These are phyloP conservation scores for Dissostichus mawsoni DNA, from an alignment of 2,113 vertebrate species.

Conservation along the genomic window DNA sequence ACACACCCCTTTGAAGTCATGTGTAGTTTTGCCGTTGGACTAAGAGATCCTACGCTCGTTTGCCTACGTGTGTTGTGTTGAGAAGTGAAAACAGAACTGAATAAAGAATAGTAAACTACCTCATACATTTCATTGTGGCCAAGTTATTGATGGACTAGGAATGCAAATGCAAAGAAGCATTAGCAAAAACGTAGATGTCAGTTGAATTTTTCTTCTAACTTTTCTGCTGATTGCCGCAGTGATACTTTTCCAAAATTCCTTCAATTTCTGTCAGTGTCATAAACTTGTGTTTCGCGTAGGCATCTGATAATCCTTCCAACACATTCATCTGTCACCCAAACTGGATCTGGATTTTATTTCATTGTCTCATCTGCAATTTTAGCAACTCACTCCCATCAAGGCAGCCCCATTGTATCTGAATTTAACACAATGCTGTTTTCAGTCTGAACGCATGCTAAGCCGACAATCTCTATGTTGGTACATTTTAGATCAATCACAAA, in stretches of 20 bases:
- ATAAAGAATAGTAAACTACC: neutral
- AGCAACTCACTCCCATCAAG: neutral
- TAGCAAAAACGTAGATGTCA: neutral
- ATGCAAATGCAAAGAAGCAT: neutral
- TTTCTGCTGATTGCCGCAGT: neutral
- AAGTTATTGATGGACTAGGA: neutral
- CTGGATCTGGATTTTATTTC: no score
- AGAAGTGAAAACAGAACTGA: neutral
- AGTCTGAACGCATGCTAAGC: neutral
- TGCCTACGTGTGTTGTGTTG: neutral
- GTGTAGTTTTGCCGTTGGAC: neutral
- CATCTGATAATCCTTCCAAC: neutral
- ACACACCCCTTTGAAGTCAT: no score
- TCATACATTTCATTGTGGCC: neutral
- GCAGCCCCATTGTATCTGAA: neutral
- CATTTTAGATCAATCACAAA: neutral
- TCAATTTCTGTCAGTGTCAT: neutral
- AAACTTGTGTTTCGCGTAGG: neutral
- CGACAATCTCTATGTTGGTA: neutral
- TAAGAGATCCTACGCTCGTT: neutral
- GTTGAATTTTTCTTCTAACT: no score
- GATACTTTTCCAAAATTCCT: neutral
- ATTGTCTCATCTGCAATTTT: no score
- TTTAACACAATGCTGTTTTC: neutral
- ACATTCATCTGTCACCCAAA: no score